These are phyloP conservation scores for Pluvianellus socialis DNA, from an alignment of 2,113 vertebrate species.

Conservation along the genomic window DNA sequence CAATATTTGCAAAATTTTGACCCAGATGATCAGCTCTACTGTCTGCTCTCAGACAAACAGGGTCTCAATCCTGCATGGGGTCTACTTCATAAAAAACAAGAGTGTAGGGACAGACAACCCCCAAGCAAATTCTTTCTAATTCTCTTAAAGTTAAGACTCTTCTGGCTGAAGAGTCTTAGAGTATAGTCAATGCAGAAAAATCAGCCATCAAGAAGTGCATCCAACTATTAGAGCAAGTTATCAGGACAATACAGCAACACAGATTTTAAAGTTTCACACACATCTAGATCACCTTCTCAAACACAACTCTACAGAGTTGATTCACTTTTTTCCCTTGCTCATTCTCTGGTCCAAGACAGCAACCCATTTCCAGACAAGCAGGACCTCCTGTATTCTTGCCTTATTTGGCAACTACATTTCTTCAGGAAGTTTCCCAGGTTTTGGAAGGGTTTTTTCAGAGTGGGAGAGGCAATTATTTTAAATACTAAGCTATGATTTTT, in stretches of 20 bases:
- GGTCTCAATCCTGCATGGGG: background rate
- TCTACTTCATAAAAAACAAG: background rate
- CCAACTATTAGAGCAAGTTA: background rate
- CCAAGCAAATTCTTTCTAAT: background rate
- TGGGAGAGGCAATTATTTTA: background rate
- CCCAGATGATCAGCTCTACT: background rate
- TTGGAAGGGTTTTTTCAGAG: accelerated
- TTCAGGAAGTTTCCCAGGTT: background rate
- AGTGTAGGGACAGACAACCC: background rate
- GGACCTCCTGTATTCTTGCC: background rate
- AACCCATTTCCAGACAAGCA: background rate
- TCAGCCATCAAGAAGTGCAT: background rate
- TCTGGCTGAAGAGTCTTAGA: background rate
- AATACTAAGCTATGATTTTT: background rate
- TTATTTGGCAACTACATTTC: background rate
- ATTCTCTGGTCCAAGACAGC: background rate
- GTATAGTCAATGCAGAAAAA: background rate
- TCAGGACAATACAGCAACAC: background rate
- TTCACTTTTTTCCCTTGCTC: background rate
- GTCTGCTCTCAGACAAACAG: background rate
- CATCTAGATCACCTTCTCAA: background rate
- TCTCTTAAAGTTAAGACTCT: background rate
- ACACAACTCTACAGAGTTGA: background rate
- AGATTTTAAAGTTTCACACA: background rate
- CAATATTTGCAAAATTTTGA: background rate